phyloP scores from a whole-genome alignment of 2,888 invertebrate genomes.

The Carcina quercana region DNA sequence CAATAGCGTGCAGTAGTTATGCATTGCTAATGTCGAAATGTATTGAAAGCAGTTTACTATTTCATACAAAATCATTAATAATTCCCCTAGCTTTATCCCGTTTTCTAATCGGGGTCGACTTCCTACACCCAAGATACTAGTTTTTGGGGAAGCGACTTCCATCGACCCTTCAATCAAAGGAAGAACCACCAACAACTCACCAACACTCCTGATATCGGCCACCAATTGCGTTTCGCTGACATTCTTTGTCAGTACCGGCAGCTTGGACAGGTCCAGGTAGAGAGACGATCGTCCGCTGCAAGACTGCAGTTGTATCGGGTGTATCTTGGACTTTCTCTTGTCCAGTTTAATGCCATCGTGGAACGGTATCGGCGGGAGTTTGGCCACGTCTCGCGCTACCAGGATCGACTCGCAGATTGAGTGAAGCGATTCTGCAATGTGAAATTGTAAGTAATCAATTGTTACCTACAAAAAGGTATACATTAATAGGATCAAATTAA shows the following conservation, averaged over 20 bases:
- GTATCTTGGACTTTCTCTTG: slow-evolving; percentile 76
- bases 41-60: no score
- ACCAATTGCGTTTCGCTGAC: slow-evolving; percentile 92
- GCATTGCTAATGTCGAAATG: no score
- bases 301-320: slow-evolving; percentile 36
- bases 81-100: no score
- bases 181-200: no score
- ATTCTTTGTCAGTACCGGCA: slow-evolving; percentile 82
- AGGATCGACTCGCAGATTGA: slow-evolving; percentile 91
- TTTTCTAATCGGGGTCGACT: no score
- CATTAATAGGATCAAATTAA: no score
- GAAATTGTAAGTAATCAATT: not conserved
- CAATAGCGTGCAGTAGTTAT: no score
- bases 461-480: not conserved
- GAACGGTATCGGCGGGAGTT: slow-evolving; percentile 77
- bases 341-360: slow-evolving; percentile 81
- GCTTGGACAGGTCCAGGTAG: slow-evolving; percentile 76
- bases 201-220: slow-evolving; percentile 83
- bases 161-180: no score
- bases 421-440: slow-evolving; percentile 85
- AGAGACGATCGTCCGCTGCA: slow-evolving; percentile 68
- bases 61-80: no score
- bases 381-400: slow-evolving; percentile 85
- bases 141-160: no score
- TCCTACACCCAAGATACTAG: no score